Evolutionary conservation across 1,140 invertebrate species (phyloP).

Genomic region (Drosophila parabipectinata): DNA sequence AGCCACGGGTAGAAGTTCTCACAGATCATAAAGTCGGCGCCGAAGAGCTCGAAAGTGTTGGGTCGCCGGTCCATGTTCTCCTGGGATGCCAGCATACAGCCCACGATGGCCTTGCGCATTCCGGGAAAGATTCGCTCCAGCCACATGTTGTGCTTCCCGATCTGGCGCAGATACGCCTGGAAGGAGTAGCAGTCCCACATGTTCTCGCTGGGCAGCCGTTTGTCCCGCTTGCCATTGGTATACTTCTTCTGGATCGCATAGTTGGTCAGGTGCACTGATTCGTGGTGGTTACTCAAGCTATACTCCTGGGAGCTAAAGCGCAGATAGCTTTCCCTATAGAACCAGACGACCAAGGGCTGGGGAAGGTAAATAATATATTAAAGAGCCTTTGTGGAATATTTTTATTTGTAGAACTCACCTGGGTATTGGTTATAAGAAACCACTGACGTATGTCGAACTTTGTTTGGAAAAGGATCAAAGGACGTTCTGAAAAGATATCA

Average conservation of each 20-base stretch:
- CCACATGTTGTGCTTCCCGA: conserved; percentile 91
- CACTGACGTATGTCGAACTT: conserved; percentile 97
- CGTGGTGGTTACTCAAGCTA: conserved; percentile 94
- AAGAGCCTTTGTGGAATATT: neutral
- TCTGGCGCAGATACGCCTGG: conserved; percentile 89
- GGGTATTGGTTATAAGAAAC: conserved; percentile 88
- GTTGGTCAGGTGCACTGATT: conserved; percentile 97
- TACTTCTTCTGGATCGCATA: conserved; percentile 97
- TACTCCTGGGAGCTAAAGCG: conserved; percentile 97
- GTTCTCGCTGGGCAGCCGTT: conserved; percentile 89
- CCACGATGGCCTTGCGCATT: conserved; percentile 94
- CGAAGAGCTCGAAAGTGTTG: conserved; percentile 96
- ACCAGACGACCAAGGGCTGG: conserved; percentile 95
- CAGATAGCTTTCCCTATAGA: conserved; percentile 90
- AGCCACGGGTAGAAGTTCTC: conserved; percentile 96
- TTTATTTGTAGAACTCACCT: conserved; percentile 85
- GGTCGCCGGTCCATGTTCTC: conserved; percentile 93
- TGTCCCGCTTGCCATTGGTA: conserved; percentile 90
- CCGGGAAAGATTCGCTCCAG: conserved; percentile 93
- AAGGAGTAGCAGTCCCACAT: conserved; percentile 95
- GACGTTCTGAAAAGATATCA: conserved; percentile 87
- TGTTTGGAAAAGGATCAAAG: conserved; percentile 93
- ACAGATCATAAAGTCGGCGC: conserved; percentile 96
- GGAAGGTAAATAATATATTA: conserved; percentile 84
- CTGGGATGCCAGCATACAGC: conserved; percentile 93